Evolutionary conservation across 2,797 vertebrate genomes (phyloP), one percentile per base, ranked within the genome.

Genomic region (Toxotes lorentzi): DNA sequence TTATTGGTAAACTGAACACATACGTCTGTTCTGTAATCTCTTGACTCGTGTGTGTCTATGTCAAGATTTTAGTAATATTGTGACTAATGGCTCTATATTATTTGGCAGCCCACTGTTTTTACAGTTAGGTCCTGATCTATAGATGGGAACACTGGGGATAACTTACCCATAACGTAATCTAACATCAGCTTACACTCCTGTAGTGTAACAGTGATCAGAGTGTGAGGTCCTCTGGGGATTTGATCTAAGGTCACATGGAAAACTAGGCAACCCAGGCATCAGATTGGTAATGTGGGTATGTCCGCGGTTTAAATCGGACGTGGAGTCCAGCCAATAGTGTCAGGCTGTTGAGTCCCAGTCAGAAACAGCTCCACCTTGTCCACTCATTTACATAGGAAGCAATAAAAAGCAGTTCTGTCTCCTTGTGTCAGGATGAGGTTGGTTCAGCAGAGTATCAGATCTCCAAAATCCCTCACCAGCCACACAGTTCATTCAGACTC

Each of bases 241-340:
- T 68, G 62, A 82, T 86, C 86, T 94, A 93, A 94, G 92, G 94
- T 90, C 92, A 94, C 93, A 85, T 92, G 91, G 91, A 92, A 92
- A 93, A 89, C 83, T 81, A 92, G 91, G 91, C 92, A 93, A 88
- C 89, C 92, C 88, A 90, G 92, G 93, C 89, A 78, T 89, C 87
- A 78, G 89, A 91, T 92, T 68, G 76, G 84, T 87, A 80, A 79
- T 59, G 81, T 91, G 84, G 91, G 86, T 79, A 80, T 50, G 57
- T 87, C 78, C 56, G 65, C 74, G 64, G 73, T 85, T 86, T 73
- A 79, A 79, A 83, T 84, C 53, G 56, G 83, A 75, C 7, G 35
- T 32, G 21, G 83, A 78, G 77, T 88, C 84, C 82, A 59, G 76
- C 81, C 78, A 76, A 43, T 62, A 51, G 66, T 30, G 56, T 84